These are phyloP conservation scores for Dendrocopos noguchii DNA, from an alignment of 2,113 vertebrate species.

Conservation along the genomic window DNA sequence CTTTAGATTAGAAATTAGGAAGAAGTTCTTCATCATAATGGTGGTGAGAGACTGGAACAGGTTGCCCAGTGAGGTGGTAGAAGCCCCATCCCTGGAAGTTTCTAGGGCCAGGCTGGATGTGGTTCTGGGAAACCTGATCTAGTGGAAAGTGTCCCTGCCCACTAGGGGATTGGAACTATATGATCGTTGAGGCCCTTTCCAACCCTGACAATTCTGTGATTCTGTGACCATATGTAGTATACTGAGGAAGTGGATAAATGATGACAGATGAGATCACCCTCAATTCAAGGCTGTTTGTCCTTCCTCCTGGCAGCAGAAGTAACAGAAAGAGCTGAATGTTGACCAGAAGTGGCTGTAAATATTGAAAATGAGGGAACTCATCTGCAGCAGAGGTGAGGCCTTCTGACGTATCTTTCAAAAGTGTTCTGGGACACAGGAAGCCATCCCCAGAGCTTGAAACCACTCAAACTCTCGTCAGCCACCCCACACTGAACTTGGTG, in stretches of 20 bases:
- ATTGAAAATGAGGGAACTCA: neutral
- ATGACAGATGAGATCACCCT: fast-evolving
- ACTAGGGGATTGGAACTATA: too few relatives aligned
- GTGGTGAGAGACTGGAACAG: too few relatives aligned
- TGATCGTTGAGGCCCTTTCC: too few relatives aligned
- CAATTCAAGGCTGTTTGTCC: neutral
- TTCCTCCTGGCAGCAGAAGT: neutral
- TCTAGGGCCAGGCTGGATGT: too few relatives aligned
- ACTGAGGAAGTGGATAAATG: neutral
- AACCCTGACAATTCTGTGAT: neutral
- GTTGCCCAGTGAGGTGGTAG: too few relatives aligned
- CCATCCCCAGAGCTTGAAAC: neutral
- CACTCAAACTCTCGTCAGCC: neutral
- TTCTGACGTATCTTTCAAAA: neutral
- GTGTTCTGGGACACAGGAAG: neutral
- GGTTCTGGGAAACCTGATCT: too few relatives aligned
- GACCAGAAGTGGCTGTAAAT: neutral
- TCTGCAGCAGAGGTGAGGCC: neutral
- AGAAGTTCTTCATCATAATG: too few relatives aligned
- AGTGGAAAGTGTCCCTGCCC: too few relatives aligned
- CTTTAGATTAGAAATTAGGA: too few relatives aligned
- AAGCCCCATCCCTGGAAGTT: too few relatives aligned
- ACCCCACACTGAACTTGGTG: neutral
- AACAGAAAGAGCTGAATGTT: neutral
- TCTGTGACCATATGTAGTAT: neutral